phyloP scores from a whole-genome alignment of 2,113 vertebrate species.

The Cebidichthys violaceus region DNA sequence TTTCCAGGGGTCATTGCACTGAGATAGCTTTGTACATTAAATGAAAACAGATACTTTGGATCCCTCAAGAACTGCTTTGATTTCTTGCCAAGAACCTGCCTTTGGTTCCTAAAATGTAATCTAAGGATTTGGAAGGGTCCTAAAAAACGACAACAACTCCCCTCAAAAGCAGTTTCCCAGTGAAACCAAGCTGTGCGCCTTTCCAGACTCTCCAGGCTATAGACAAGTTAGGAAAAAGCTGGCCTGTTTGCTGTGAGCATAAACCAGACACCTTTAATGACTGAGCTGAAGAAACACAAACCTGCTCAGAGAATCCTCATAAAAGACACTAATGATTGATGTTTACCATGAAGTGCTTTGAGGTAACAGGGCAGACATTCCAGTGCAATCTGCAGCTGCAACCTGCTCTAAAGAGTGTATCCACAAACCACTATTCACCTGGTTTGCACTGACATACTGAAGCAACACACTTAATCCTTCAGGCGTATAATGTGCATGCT shows the following conservation, averaged over 20 bases:
- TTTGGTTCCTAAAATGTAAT: constrained; percentile 72
- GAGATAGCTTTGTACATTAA: constrained; percentile 72
- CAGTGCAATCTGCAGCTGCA: constrained; percentile 59
- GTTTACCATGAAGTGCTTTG: constrained; percentile 66
- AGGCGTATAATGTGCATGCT: neutral
- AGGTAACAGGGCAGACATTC: constrained; percentile 57
- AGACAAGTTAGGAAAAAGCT: constrained; percentile 26
- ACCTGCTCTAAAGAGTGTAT: constrained; percentile 27
- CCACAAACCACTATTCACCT: constrained; percentile 1
- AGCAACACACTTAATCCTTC: neutral
- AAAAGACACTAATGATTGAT: constrained; percentile 75
- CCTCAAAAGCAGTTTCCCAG: constrained; percentile 53
- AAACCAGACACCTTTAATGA: constrained; percentile 72
- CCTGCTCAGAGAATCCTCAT: constrained; percentile 64
- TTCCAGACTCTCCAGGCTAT: constrained; percentile 31
- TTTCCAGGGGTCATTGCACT: constrained; percentile 63
- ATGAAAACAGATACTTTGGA: constrained; percentile 76
- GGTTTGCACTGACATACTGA: neutral
- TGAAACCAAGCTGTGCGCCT: constrained; percentile 41
- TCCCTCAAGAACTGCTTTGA: constrained; percentile 69
- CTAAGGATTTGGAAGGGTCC: constrained; percentile 64
- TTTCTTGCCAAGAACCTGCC: constrained; percentile 66
- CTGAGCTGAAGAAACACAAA: constrained; percentile 59
- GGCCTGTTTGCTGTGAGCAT: constrained; percentile 46
- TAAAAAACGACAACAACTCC: constrained; percentile 57